Conservation (phyloP, 2,888 invertebrate species). For the Argynnis bischoffii region DNA sequence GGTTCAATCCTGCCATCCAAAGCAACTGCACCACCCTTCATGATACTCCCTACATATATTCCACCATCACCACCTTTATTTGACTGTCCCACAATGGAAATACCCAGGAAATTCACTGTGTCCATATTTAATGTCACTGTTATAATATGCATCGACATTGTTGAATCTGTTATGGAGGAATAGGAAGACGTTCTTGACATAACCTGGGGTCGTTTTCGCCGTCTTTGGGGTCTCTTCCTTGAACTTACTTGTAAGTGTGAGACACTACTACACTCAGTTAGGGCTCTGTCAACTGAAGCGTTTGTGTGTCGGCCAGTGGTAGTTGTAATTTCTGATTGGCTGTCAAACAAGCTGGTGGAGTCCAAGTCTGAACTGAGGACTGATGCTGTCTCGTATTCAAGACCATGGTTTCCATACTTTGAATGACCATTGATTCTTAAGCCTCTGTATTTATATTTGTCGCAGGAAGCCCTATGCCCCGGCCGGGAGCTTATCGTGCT, state of each 20-base stretch:
- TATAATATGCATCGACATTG: conserved; percentile 99
- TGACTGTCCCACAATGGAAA: conserved; percentile 99
- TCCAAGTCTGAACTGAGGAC: conserved; percentile 97
- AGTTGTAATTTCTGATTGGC: conserved; percentile 90
- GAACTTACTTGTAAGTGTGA: conserved; percentile 86
- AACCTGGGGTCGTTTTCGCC: conserved; percentile 90
- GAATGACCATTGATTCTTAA: conserved; percentile 76
- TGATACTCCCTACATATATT: conserved; percentile 99
- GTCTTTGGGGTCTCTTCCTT: conserved; percentile 91
- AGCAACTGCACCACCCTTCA: conserved; percentile 99
- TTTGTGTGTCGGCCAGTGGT: conserved; percentile 87
- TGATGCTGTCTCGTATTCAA: conserved; percentile 96
- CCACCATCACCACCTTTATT: conserved; percentile 99
- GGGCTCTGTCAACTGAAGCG: conserved; percentile 84
- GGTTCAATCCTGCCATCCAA: conserved; percentile 99
- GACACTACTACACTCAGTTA: conserved; percentile 87
- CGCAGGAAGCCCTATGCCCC: conserved; percentile 82
- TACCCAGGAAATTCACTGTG: conserved; percentile 97
- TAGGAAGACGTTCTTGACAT: conserved; percentile 96
- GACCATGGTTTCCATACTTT: conserved; percentile 79
- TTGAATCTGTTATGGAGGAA: conserved; percentile 98
- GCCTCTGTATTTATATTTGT: conserved; percentile 83
- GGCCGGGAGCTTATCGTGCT: conserved; percentile 90
- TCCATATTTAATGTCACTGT: conserved; percentile 98
- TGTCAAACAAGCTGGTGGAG: conserved; percentile 97